Base-by-base conservation (phyloP, 2,888 invertebrate genomes). In the Drosophila multiciliata region DNA sequence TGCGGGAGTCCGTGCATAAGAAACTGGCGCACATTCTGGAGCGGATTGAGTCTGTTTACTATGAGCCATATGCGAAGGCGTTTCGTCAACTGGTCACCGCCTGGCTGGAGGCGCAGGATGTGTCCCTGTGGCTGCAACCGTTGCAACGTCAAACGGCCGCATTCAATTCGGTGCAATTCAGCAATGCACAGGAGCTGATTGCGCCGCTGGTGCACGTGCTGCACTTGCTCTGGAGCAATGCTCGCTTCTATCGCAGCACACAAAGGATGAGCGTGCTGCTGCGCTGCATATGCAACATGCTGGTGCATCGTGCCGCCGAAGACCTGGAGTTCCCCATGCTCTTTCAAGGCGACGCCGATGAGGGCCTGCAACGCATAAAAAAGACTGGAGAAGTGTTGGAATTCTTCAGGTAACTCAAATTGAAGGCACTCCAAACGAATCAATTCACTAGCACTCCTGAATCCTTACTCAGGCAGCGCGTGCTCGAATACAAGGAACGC, bases 151-250 rank as follows among this genome's bases (percentile, higher is more conserved):
- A 90, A 60, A 91, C 90, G 1, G 80, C 90, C 20, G 90, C 91
- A 20, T 95, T 98, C 74, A 97, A 97, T 89, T 95, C 94, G 53
- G 94, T 94, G 0, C 96, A 96, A 73, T 96, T 97, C 85, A 92
- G 94, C 23, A 96, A 97, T 74, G 93, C 95, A 0, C 94, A 94
- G 73, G 82, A 91, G 8, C 92, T 95, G 38, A 94, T 97, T 15
- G 94, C 95, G 54, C 96, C 96, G 0, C 94, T 98, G 93, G 94
- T 98, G 82, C 98, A 98, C 89, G 95, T 96, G 65, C 94, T 98
- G n/a, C 97, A 97, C 62, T 93, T 98, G 35, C 94, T 98, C 52
- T 99, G 98, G 98, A 96, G 96, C 3, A 96, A 96, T 91, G 98
- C 97, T 0, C 94, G 95, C 85, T 96, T 96, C 91, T 98, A 96